Evolutionary conservation across 2,113 vertebrate species (phyloP).

Genomic region (Sander lucioperca): DNA sequence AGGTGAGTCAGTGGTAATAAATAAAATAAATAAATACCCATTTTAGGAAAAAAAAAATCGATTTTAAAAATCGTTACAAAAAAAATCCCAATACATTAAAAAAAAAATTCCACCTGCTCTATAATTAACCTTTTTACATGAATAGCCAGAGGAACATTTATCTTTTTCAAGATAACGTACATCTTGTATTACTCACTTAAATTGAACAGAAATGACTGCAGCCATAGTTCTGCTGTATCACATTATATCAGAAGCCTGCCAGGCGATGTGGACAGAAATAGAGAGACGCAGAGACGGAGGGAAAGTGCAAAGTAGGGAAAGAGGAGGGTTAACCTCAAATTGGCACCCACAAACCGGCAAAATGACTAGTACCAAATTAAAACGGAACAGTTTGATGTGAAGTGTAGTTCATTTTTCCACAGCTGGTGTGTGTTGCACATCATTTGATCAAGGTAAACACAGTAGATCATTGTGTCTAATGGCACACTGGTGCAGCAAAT

Average conservation of each 20-base stretch:
- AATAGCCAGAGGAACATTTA: background rate
- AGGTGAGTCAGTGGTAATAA: too few relatives aligned
- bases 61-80: too few relatives aligned
- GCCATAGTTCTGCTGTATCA: background rate
- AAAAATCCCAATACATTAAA: too few relatives aligned
- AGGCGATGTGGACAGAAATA: too few relatives aligned
- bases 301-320: background rate
- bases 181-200: background rate
- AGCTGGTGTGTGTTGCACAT: conserved; percentile 12
- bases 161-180: background rate
- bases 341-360: background rate
- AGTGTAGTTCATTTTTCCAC: background rate
- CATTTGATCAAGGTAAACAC: conserved; percentile 28
- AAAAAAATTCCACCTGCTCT: too few relatives aligned
- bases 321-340: background rate
- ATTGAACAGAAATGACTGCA: background rate
- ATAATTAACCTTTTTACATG: too few relatives aligned
- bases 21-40: too few relatives aligned
- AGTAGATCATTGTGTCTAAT: conserved; percentile 5
- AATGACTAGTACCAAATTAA: too few relatives aligned
- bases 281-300: background rate
- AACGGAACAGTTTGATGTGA: background rate
- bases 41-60: too few relatives aligned
- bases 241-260: background rate
- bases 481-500: conserved; percentile 24